Evolutionary conservation across 1,140 invertebrate species (phyloP), one percentile per base, ranked within the genome.

Genomic region (Drosophila tropicalis): DNA sequence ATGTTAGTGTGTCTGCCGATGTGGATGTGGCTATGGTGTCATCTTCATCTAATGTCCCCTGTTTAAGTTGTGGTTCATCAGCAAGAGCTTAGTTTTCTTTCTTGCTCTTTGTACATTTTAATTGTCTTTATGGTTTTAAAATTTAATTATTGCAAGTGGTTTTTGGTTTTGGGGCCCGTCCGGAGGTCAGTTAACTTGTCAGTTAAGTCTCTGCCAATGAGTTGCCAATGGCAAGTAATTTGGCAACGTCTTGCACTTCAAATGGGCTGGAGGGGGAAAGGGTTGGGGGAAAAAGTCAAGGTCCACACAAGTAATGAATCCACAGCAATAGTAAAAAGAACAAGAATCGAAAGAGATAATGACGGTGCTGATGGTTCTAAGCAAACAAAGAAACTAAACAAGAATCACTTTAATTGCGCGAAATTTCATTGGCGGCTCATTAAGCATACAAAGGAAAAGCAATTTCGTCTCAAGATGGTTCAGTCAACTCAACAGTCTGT

Each of bases 101-200:
- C 15, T 12, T 9, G 62, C 7, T 29, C 29, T 73, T 76, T 70
- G 62, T 63, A 60, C 22, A 65, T 79, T 82, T 87, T 51, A 86
- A 87, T 87, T 82, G 76, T 83, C 73, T 87, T 76, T 79, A 87
- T 79, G 78, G 75, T 73, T 86, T 72, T 9, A 83, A 51, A 51
- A 51, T 51, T 51, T 51, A 51, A 51, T 51, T 67, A 63, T 55
- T 72, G 55, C 63, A 62, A 60, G 44, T 51, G 44, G 44, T 51
- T 36, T 29, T 29, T 6, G 29, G 34, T 9, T 36, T 51, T 51
- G 44, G 44, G 44, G 44, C 44, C 44, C 44, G 12, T 51, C 44
- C 44, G 44, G 44, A 51, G 44, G 44, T 51, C 44, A 51, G 44
- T 51, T 51, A 51, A 51, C 44, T 22, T 51, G 44, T 51, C 44